Conservation (phyloP, 2,113 vertebrate genomes). For the Tetrax tetrax region DNA sequence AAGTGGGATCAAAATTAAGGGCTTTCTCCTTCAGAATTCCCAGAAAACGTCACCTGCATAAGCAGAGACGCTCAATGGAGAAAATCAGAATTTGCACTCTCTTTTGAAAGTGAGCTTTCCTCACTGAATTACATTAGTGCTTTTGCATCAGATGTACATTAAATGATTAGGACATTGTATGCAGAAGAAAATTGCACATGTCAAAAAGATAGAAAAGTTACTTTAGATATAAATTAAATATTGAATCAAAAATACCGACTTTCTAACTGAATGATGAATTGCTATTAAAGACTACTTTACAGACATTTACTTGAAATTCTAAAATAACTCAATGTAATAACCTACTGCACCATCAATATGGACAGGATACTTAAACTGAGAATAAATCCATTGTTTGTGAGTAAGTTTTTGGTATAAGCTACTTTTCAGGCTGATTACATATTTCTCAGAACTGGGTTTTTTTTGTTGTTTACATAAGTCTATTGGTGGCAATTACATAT, state of each 20-base stretch:
- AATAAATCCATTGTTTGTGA: neutral
- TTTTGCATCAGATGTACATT: neutral
- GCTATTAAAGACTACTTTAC: neutral
- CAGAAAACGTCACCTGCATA: neutral
- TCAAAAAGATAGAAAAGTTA: neutral
- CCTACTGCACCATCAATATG: neutral
- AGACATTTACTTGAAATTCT: neutral
- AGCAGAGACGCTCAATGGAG: neutral
- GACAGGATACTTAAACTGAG: neutral
- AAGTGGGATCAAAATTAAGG: neutral
- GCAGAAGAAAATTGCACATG: neutral
- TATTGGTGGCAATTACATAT: neutral
- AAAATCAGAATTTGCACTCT: neutral
- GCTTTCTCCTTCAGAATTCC: neutral
- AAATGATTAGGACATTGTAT: neutral
- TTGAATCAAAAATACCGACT: neutral
- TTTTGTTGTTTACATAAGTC: neutral
- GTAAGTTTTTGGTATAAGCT: neutral
- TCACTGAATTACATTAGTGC: neutral
- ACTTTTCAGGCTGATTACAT: neutral
- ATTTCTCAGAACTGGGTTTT: neutral
- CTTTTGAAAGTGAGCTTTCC: neutral
- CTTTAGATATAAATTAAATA: neutral
- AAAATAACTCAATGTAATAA: neutral
- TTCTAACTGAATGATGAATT: neutral